These are phyloP conservation scores for Chrysaora quinquecirrha DNA, from an alignment of 30 jellyfish, hydroid and myxozoan genomes.

Conservation along the genomic window DNA sequence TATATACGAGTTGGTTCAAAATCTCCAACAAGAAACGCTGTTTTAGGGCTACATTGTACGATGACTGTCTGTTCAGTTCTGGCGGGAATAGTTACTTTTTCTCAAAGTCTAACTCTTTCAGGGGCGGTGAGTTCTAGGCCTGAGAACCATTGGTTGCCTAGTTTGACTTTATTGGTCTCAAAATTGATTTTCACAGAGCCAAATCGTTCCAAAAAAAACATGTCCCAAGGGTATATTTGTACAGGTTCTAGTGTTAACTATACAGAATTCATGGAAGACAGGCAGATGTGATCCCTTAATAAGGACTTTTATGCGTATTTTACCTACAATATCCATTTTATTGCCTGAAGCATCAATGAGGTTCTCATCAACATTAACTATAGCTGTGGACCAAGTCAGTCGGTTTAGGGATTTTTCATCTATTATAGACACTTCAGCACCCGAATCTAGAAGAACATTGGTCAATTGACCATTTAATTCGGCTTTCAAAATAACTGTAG, in stretches of 20 bases:
- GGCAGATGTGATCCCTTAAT: conserved; percentile 13
- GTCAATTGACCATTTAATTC: conserved; percentile 6
- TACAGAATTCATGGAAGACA: conserved; percentile 17
- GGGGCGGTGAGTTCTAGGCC: conserved; percentile 20
- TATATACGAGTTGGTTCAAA: conserved; percentile 36
- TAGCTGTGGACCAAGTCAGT: not conserved
- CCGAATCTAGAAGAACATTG: conserved; percentile 58
- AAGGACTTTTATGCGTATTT: conserved; percentile 10
- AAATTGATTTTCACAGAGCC: conserved; percentile 43
- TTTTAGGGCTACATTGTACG: conserved; percentile 25
- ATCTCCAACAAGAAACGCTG: conserved; percentile 50
- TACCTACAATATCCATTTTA: conserved; percentile 48
- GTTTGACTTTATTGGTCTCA: conserved; percentile 27
- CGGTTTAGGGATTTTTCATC: conserved; percentile 23
- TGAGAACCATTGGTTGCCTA: conserved; percentile 23
- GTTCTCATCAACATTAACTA: not conserved
- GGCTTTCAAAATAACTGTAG: conserved; percentile 41
- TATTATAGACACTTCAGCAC: conserved; percentile 52
- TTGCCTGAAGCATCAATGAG: conserved; percentile 74
- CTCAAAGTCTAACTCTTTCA: conserved; percentile 28
- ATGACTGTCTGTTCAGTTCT: conserved; percentile 32
- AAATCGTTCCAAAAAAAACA: conserved; percentile 27
- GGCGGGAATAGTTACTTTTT: conserved; percentile 6
- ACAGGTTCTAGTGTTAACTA: conserved; percentile 3
- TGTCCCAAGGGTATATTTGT: conserved; percentile 33